Base-by-base conservation (phyloP, 2,113 vertebrate species). In the Nibea coibor region DNA sequence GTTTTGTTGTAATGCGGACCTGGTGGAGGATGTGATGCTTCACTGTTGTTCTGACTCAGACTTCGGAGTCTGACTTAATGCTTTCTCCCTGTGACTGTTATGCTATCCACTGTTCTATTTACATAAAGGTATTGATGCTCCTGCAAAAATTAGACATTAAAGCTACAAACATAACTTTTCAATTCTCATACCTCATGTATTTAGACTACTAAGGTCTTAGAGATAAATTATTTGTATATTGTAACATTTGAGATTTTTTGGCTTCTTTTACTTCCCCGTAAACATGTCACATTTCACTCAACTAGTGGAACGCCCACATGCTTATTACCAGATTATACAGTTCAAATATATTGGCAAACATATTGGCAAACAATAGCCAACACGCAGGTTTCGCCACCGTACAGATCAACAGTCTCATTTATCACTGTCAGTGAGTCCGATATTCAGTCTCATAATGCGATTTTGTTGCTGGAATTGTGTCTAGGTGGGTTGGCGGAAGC, bases 21-120 rank as follows among this genome's bases (percentile, higher is more conserved):
- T 63, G 5, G 62, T 5, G 67, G 45, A 62, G 73, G 77, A 68
- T 43, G 51, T 28, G 53, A 61, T 17, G 26, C 5, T 65, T 8
- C 45, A 45, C 15, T 22, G 22, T 35, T 57, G 73, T 26, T 68
- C 22, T 42, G 42, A 48, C 1, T 81, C 75, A 58, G 50, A 67
- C 39, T 11, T 43, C n/a, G n/a, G n/a, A n/a, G n/a, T n/a, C n/a
- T n/a, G n/a, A n/a, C n/a, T n/a, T 1, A n/a, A 14, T 10, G 16
- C 54, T 43, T 68, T 56, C n/a, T 0, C 62, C 17, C 12, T 2
- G 1, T 35, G 12, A 22, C 12, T 20, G 17, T 5, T 48, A 2
- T 39, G 54, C 35, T 19, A 20, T 42, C 45, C 57, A 24, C 31
- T n/a, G 11, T 3, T 26, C 4, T n/a, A 0, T 61, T 50, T 61